A percentile compares a stretch with the other conserved stretches of the same genome.
phyloP scores from a whole-genome alignment of 2,797 vertebrate genomes.

The Karalla daura region DNA sequence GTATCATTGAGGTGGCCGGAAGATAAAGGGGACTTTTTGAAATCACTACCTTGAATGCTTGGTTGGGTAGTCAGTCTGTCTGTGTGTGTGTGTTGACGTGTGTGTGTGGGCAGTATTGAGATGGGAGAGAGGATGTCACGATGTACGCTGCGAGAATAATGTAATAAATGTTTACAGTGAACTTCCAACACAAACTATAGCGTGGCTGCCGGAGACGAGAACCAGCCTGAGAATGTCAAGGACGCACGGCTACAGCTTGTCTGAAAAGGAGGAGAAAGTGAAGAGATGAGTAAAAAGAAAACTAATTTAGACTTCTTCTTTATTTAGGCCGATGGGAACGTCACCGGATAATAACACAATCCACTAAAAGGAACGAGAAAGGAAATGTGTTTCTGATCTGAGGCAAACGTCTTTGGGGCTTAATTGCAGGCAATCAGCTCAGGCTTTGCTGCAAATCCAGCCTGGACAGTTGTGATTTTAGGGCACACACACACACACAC shows the following conservation, averaged over 20 bases:
- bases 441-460: not conserved
- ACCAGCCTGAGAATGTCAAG: not conserved
- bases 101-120: not conserved
- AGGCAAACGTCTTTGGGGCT: constrained; percentile 30
- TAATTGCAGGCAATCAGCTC: constrained; percentile 36
- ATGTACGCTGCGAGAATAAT: not conserved
- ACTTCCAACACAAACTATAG: not conserved
- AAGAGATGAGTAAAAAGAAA: constrained; percentile 35
- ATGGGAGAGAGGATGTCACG: not conserved
- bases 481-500: not conserved
- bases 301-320: constrained; percentile 15
- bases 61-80: not conserved
- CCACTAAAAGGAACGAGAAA: constrained; percentile 27
- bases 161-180: not conserved
- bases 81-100: too few relatives aligned
- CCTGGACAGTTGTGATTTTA: constrained; percentile 12
- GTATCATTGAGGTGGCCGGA: not conserved
- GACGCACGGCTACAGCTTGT: not conserved
- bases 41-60: not conserved
- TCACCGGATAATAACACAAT: constrained; percentile 38
- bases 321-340: constrained; percentile 35
- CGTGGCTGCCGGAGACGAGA: not conserved
- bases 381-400: constrained; percentile 31
- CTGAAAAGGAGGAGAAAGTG: constrained; percentile 22
- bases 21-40: not conserved